Evolutionary conservation across 2,113 vertebrate species (phyloP).

Genomic region (Steatornis caripensis): DNA sequence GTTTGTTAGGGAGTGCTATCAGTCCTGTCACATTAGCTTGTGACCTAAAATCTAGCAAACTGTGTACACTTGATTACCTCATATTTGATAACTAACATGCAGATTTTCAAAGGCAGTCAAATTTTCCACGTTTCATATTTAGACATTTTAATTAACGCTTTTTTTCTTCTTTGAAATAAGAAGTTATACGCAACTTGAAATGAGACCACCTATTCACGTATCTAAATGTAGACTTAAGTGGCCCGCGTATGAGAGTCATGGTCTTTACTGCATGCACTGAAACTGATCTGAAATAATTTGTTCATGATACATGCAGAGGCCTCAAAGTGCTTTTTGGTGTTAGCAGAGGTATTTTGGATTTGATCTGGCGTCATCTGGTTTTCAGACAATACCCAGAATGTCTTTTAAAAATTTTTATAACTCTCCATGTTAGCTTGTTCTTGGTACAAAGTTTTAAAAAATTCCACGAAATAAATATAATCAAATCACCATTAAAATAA

Average conservation of each 20-base stretch:
- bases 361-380: not conserved
- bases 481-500: not conserved
- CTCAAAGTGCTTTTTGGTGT: not conserved
- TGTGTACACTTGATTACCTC: not conserved
- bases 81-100: not conserved
- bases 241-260: not conserved
- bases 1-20: not conserved
- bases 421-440: not conserved
- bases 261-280: not conserved
- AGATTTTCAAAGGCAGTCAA: not conserved
- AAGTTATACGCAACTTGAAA: not conserved
- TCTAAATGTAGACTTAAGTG: not conserved
- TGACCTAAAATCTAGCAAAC: not conserved
- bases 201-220: not conserved
- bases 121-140: not conserved
- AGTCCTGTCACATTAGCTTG: not conserved
- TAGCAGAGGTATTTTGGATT: not conserved
- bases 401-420: not conserved
- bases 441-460: not conserved
- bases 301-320: not conserved
- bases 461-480: not conserved
- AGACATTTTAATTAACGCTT: not conserved
- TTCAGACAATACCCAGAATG: not conserved
- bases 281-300: not conserved
- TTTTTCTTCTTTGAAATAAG: not conserved